A percentile compares a stretch with the other conserved stretches of the same genome.
These are phyloP conservation scores for Notarius lentiginosus DNA, from an alignment of 2,113 vertebrate genomes.

Conservation along the genomic window DNA sequence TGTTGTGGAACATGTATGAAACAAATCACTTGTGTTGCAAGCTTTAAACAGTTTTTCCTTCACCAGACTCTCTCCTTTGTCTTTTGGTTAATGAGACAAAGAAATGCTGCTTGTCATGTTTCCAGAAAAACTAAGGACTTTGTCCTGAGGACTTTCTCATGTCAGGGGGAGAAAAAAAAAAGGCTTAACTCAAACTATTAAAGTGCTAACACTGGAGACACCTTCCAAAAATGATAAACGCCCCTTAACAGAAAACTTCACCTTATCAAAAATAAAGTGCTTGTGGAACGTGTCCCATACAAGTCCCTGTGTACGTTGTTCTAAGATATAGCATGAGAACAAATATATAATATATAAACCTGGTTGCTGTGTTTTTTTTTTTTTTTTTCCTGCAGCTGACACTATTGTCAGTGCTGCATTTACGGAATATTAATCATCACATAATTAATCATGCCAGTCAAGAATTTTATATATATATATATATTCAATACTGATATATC, in stretches of 20 bases:
- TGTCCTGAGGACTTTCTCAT: not conserved
- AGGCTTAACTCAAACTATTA: not conserved
- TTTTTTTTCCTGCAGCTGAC: not conserved
- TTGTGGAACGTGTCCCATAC: not conserved
- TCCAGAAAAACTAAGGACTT: not conserved
- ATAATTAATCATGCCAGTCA: too few species aligned
- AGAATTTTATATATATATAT: not conserved
- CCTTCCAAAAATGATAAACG: not conserved
- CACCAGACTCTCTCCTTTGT: not conserved
- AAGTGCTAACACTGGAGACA: not conserved
- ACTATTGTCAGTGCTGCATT: not conserved
- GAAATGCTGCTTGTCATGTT: not conserved
- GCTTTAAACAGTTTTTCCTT: too few species aligned
- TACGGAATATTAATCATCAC: not conserved
- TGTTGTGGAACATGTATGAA: not conserved
- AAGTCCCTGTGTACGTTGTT: not conserved
- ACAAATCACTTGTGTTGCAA: not conserved
- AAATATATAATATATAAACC: not conserved
- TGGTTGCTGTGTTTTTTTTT: not conserved
- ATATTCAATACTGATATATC: too few species aligned
- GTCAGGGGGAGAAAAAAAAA: not conserved
- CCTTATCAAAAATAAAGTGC: not conserved
- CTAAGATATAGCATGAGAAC: not conserved
- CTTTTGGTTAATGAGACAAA: not conserved
- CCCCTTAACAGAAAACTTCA: not conserved